Percentiles rank a stretch among this genome's conserved stretches.
phyloP scores from a whole-genome alignment of 2,888 invertebrate genomes.

The Teleiodes luculella region DNA sequence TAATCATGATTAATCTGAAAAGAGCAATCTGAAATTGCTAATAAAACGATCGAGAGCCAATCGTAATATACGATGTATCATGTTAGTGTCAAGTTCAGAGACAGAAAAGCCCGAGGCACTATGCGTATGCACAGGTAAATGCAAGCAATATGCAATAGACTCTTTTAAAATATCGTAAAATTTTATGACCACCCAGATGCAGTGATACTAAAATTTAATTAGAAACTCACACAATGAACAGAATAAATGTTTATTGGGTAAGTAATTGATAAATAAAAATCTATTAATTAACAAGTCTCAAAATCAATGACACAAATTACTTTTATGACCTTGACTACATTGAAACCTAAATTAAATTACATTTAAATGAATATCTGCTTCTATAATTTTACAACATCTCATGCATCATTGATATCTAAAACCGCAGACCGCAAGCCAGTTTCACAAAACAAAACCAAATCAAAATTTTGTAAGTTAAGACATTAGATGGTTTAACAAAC shows the following conservation, averaged over 20 bases:
- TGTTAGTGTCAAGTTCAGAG: constrained; percentile 36
- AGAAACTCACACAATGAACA: too few relatives aligned
- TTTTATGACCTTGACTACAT: too few relatives aligned
- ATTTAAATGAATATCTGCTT: too few relatives aligned
- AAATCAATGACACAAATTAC: too few relatives aligned
- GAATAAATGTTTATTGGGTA: too few relatives aligned
- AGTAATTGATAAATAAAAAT: too few relatives aligned
- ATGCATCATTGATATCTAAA: not conserved
- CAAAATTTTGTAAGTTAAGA: constrained; percentile 11
- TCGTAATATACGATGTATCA: constrained; percentile 4
- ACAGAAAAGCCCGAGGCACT: constrained; percentile 23
- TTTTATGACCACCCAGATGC: constrained; percentile 19
- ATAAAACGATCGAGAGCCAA: not conserved
- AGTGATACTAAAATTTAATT: not conserved
- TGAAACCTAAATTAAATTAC: too few relatives aligned
- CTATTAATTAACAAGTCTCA: too few relatives aligned
- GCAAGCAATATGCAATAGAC: constrained; percentile 26
- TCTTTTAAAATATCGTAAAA: constrained; percentile 24
- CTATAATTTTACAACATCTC: too few relatives aligned
- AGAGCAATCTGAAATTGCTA: not conserved
- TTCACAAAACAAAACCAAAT: constrained; percentile 13
- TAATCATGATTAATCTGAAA: not conserved
- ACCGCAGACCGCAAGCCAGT: constrained; percentile 10
- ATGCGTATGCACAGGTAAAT: constrained; percentile 18
- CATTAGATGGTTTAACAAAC: constrained; percentile 18